These are phyloP conservation scores for Anguilla pacifica DNA, from an alignment of 2,797 vertebrate species.

Conservation along the genomic window DNA sequence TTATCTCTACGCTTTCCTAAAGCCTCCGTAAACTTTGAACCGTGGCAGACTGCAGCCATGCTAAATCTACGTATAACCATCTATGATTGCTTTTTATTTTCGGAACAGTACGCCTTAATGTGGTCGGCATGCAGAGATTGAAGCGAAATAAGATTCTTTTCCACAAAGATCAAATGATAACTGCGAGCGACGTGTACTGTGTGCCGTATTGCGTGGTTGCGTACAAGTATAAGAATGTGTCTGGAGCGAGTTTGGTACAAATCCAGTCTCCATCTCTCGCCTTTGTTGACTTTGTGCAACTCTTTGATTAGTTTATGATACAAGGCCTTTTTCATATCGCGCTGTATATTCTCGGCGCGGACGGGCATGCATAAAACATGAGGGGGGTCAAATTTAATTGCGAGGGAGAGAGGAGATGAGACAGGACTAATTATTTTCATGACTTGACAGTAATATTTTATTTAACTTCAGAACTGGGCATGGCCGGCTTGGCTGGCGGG, in stretches of 20 bases:
- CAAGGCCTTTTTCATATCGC: conserved; percentile 44
- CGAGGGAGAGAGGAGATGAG: conserved; percentile 64
- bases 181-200: background rate
- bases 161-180: background rate
- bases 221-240: background rate
- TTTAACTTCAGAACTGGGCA: conserved; percentile 63
- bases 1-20: conserved; percentile 64
- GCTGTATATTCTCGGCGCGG: conserved; percentile 52
- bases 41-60: background rate
- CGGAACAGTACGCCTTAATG: background rate
- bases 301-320: conserved; percentile 44
- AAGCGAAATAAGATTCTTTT: background rate
- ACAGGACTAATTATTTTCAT: conserved; percentile 77
- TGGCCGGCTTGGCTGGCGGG: conserved; percentile 57
- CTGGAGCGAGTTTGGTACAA: background rate
- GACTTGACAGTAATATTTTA: conserved; percentile 72
- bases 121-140: background rate
- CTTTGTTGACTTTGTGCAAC: conserved; percentile 4
- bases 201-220: background rate
- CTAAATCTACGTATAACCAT: background rate
- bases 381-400: conserved; percentile 73
- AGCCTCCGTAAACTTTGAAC: conserved; percentile 50
- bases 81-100: background rate
- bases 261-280: background rate
- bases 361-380: conserved; percentile 77